Evolutionary conservation across 2,797 vertebrate genomes (phyloP).

Genomic region (Gephyroberyx darwinii): DNA sequence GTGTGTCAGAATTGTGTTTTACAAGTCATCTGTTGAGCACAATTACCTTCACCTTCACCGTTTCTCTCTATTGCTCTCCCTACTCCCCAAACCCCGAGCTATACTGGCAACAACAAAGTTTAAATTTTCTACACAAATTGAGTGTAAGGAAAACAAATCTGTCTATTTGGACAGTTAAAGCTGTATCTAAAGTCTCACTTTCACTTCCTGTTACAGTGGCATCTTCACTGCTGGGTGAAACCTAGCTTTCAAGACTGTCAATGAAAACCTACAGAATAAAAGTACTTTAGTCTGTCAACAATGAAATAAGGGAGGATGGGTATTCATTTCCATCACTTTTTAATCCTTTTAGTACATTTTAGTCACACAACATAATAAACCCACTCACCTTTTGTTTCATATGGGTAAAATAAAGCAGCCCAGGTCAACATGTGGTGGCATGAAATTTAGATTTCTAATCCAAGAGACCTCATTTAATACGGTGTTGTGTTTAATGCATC

Average conservation of each 20-base stretch:
- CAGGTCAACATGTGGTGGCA: background rate
- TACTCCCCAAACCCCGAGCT: background rate
- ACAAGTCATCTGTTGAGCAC: constrained; percentile 34
- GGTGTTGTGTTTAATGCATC: constrained; percentile 11
- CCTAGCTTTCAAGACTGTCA: too few relatives aligned
- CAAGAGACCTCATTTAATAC: constrained; percentile 18
- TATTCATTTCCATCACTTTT: too few relatives aligned
- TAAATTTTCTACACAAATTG: background rate
- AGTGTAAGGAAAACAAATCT: background rate
- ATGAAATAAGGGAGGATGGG: too few relatives aligned
- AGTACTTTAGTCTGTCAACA: too few relatives aligned
- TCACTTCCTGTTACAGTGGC: too few relatives aligned
- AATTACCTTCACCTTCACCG: constrained; percentile 9
- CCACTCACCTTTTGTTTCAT: background rate
- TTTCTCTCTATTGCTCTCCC: constrained; percentile 12
- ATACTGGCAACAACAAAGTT: background rate
- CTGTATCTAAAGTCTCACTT: too few relatives aligned
- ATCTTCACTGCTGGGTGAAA: too few relatives aligned
- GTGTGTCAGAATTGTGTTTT: constrained; percentile 14
- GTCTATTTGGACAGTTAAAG: background rate
- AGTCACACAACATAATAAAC: background rate
- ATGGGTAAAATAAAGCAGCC: background rate
- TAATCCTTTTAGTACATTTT: too few relatives aligned
- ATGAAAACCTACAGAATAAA: too few relatives aligned
- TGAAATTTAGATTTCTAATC: constrained; percentile 15